Conservation (phyloP, 2,797 vertebrate genomes). For the Harpagifer antarcticus region DNA sequence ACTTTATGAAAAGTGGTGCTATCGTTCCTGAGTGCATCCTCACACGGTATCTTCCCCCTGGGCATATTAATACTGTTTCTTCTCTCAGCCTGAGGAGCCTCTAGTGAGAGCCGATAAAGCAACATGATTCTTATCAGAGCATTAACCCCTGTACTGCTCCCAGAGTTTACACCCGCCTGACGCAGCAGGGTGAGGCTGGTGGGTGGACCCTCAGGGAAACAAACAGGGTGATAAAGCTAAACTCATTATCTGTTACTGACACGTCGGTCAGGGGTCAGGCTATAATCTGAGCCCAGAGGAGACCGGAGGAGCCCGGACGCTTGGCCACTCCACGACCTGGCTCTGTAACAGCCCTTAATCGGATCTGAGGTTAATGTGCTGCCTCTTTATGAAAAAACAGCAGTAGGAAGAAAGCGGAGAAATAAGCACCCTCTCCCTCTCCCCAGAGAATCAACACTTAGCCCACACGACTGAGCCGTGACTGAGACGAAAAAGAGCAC, state of each 20-base stretch:
- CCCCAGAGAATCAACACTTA: slow-evolving; percentile 63
- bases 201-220: slow-evolving; percentile 50
- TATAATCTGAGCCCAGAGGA: slow-evolving; percentile 75
- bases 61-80: slow-evolving; percentile 47
- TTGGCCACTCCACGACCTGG: slow-evolving; percentile 60
- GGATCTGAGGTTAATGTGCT: slow-evolving; percentile 74
- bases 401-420: slow-evolving; percentile 37
- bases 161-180: slow-evolving; percentile 28
- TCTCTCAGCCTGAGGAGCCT: slow-evolving; percentile 42
- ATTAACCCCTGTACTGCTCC: slow-evolving; percentile 56
- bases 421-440: slow-evolving; percentile 42
- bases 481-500: slow-evolving; percentile 62
- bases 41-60: slow-evolving; percentile 28
- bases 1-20: slow-evolving; percentile 28
- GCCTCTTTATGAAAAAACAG: slow-evolving; percentile 73
- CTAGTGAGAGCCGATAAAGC: slow-evolving; percentile 53
- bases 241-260: slow-evolving; percentile 77
- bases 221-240: slow-evolving; percentile 70
- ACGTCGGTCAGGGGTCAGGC: slow-evolving; percentile 67
- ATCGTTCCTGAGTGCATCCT: slow-evolving; percentile 45
- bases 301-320: slow-evolving; percentile 55
- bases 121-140: slow-evolving; percentile 63
- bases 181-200: slow-evolving; percentile 3
- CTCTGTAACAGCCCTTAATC: slow-evolving; percentile 72
- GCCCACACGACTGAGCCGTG: slow-evolving; percentile 61